Evolutionary conservation across 2,113 vertebrate species (phyloP), one percentile per base, ranked within the genome.

Genomic region (Emydura subglobosa): DNA sequence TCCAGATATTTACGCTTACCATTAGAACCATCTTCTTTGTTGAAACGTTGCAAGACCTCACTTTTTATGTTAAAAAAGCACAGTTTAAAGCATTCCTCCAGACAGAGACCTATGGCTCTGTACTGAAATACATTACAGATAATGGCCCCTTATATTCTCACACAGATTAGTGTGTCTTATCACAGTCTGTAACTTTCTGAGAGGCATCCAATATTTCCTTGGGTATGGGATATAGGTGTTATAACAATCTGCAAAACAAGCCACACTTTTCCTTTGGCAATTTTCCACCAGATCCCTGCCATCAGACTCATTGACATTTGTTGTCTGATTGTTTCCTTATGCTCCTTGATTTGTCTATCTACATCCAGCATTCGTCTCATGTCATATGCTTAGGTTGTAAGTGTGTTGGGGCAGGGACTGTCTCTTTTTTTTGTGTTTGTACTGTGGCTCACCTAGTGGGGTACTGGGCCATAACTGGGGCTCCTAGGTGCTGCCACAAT

Each of bases 1-100:
- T 55, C 89, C 21, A 94, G 47, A 79, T 94, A 91, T 95, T 96
- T 31, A 92, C 50, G 91, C 93, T 95, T 87, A 93, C 92, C 57
- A 39, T 92, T 92, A 92, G 5, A 84, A 22, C 47, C 82, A 39
- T 78, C 79, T 86, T 88, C 29, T 88, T 61, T 85, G 16, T 57
- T 96, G 65, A 84, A 39, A 8, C n/a, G 91, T 95, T 91, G 87
- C 49, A 92, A 54, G 19, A 95, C 5, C 57, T 96, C 65, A 7
- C 50, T 34, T 94, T 94, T 95, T 86, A 79, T 85, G 44, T 85
- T 90, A 89, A 96, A 94, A 88, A 57, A 2, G 53, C 39, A 5
- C 74, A 85, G 59, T 54, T 89, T 86, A 92, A 94, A 89, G 78
- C 9, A 11, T 44, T 86, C 53, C 88, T 68, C 87, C 8, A 81